A percentile compares a stretch with the other conserved stretches of the same genome.
Conservation (phyloP, 2,113 vertebrate species). For the Ciconia boyciana region DNA sequence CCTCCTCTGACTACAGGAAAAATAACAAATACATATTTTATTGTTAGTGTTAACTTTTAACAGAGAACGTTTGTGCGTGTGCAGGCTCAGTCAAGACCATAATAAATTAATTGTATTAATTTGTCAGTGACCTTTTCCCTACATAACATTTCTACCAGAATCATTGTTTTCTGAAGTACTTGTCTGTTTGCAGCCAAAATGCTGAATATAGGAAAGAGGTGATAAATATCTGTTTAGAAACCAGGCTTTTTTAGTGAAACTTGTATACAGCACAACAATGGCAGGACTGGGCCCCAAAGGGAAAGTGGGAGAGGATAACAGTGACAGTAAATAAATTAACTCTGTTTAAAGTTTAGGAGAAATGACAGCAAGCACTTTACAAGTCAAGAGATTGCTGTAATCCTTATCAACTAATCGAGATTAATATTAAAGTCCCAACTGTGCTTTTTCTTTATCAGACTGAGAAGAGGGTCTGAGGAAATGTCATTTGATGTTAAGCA, state of each 20-base stretch:
- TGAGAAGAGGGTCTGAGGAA: neutral
- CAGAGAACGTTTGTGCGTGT: neutral
- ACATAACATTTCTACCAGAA: neutral
- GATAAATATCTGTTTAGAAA: neutral
- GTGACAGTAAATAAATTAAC: neutral
- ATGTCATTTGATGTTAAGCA: neutral
- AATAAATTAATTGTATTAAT: neutral
- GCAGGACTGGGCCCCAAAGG: neutral
- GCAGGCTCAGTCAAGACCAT: neutral
- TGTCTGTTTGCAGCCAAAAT: neutral
- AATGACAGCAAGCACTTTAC: neutral
- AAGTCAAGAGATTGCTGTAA: neutral
- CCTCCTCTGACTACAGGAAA: neutral
- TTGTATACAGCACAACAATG: neutral
- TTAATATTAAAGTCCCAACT: neutral
- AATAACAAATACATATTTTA: neutral
- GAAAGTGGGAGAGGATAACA: neutral
- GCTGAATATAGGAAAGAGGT: neutral
- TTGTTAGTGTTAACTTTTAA: neutral
- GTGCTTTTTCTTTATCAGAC: neutral
- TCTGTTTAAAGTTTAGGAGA: neutral
- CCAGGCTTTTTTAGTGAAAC: neutral
- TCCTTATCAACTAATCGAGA: constrained; percentile 13
- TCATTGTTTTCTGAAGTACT: neutral
- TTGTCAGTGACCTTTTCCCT: neutral